Base-by-base conservation (phyloP, 2,113 vertebrate species). In the Caracal caracal region DNA sequence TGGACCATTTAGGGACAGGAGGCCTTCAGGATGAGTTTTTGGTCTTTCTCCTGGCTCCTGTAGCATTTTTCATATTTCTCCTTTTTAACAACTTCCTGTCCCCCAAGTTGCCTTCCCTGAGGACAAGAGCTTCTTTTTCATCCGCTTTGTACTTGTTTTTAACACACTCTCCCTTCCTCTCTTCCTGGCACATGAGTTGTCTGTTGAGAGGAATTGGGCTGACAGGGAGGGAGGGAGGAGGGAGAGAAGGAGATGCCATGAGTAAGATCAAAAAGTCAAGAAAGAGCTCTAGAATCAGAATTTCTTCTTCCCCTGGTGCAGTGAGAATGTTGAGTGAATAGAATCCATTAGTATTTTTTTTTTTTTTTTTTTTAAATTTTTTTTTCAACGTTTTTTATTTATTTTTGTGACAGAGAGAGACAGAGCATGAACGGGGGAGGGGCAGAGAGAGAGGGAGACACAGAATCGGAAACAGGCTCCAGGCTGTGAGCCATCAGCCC, bases 351-450 rank as follows among this genome's bases (percentile, higher is more conserved):
- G 43, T 81, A 7, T 20, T 35, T 76, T 94, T 93, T 1, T 75
- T 12, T 76, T 94, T 93, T 1, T 75, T 12, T 76, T 94, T 93
- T 1, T 75, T 12, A n/a, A n/a, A n/a, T n/a, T n/a, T n/a, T n/a
- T n/a, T n/a, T n/a, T n/a, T n/a, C n/a, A n/a, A n/a, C n/a, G n/a
- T n/a, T n/a, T n/a, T n/a, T n/a, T 35, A n/a, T n/a, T n/a, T n/a
- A n/a, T n/a, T n/a, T n/a, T n/a, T n/a, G n/a, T n/a, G n/a, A n/a
- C n/a, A n/a, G n/a, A n/a, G n/a, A n/a, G n/a, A n/a, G n/a, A n/a
- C n/a, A n/a, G n/a, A n/a, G n/a, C n/a, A n/a, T n/a, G n/a, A n/a
- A n/a, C n/a, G n/a, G n/a, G n/a, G n/a, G n/a, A n/a, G n/a, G n/a
- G n/a, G n/a, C n/a, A n/a, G n/a, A n/a, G n/a, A n/a, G n/a, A n/a